These are phyloP conservation scores for Macrophya alboannulata DNA, from an alignment of 2,888 invertebrate species.

Conservation along the genomic window DNA sequence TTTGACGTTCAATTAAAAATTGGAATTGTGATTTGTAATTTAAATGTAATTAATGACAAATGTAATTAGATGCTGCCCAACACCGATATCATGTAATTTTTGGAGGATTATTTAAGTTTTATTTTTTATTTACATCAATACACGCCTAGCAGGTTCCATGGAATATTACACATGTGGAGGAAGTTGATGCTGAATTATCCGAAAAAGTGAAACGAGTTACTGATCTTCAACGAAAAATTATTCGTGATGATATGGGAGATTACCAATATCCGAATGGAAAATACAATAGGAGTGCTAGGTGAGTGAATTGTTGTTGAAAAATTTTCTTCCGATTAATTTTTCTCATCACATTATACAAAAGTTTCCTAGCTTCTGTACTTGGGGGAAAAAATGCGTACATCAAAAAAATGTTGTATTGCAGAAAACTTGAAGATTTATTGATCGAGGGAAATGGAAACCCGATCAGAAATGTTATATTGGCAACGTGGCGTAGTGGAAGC, in stretches of 20 bases:
- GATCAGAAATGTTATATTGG: slow-evolving; percentile 89
- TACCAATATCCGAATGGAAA: background rate
- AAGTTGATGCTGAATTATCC: background rate
- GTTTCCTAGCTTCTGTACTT: background rate
- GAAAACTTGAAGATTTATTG: slow-evolving; percentile 86
- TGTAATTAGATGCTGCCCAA: too few relatives aligned
- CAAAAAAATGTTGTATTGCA: slow-evolving; percentile 63
- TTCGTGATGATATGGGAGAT: background rate
- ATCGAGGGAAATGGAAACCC: slow-evolving; percentile 88
- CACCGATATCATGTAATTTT: too few relatives aligned
- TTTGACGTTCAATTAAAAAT: too few relatives aligned
- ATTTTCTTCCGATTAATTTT: background rate
- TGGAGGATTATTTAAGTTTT: too few relatives aligned
- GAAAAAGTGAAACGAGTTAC: background rate
- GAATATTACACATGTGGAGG: background rate
- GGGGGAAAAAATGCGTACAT: background rate
- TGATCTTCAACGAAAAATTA: background rate
- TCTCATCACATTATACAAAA: background rate
- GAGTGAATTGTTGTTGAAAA: background rate
- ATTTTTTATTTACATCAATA: too few relatives aligned
- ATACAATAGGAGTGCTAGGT: background rate
- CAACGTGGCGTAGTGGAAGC: slow-evolving; percentile 96
- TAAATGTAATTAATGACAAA: too few relatives aligned
- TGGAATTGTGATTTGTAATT: too few relatives aligned
- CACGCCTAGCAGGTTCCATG: background rate